phyloP scores from a whole-genome alignment of 1,140 invertebrate species.

The Eciton burchellii region DNA sequence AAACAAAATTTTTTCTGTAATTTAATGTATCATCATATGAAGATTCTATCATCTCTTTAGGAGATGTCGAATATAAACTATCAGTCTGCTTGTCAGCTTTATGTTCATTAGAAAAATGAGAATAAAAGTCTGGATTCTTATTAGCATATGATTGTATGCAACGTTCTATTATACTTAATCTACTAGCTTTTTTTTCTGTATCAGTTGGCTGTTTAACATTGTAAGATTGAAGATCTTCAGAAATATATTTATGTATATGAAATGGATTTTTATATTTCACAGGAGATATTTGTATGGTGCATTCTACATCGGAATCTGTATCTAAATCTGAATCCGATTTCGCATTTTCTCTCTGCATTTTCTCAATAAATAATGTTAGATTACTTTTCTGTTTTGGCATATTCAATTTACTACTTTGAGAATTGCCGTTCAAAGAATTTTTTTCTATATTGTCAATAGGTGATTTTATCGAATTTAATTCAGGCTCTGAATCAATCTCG shows the following conservation, averaged over 20 bases:
- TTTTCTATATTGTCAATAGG: background rate
- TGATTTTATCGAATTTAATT: constrained; percentile 9
- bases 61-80: background rate
- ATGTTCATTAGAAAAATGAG: constrained; percentile 1
- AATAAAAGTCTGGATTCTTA: constrained; percentile 53
- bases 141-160: constrained; percentile 48
- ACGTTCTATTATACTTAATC: constrained; percentile 73
- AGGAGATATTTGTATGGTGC: background rate
- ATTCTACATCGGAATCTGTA: constrained; percentile 72
- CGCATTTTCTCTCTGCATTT: constrained; percentile 71
- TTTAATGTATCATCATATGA: background rate
- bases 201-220: constrained; percentile 2
- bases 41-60: background rate
- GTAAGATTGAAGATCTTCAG: background rate
- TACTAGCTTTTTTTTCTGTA: constrained; percentile 16
- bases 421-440: constrained; percentile 4
- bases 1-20: background rate
- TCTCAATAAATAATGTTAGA: constrained; percentile 77
- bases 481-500: background rate
- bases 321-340: constrained; percentile 64
- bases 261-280: constrained; percentile 75
- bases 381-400: constrained; percentile 68
- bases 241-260: constrained; percentile 42
- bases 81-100: background rate
- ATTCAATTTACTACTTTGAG: constrained; percentile 22